Evolutionary conservation across 1,140 invertebrate species (phyloP), one percentile per base, ranked within the genome.

Genomic region (Drosophila subobscura): DNA sequence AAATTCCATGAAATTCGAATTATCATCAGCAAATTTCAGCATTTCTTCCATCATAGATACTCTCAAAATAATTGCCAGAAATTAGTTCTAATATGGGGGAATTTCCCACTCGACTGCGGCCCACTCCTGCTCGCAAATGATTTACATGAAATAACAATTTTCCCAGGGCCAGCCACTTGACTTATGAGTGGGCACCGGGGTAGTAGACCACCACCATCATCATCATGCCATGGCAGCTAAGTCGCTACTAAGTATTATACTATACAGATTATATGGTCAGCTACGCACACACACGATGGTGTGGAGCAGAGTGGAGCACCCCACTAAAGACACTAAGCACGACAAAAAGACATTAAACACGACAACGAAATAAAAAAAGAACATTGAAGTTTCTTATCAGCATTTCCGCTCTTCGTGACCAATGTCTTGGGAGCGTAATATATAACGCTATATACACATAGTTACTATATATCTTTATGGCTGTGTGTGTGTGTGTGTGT

Each of bases 341-440:
- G 89, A 83, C 83, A 90, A 90, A 90, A 90, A 86, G 88, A 90
- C 89, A 90, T 90, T 90, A 90, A 90, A 90, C 88, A 90, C 88
- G 88, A 88, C 88, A 90, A 88, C 79, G 88, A 81, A 88, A 90
- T 89, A 90, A 83, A 73, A 67, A 88, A 90, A 37, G 16, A 37
- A 90, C 80, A 90, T 89, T 89, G 80, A 80, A 79, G 74, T 85
- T 90, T 63, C 89, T 90, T 90, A 90, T 90, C 89, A 90, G 89
- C 84, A 90, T 72, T 90, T 90, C 89, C 89, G 89, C 77, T 86
- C 90, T 88, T 90, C 89, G 89, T 90, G 89, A 90, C 89, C 88
- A 90, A 90, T 90, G 89, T 90, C 88, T 90, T 51, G 68, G n/a
- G n/a, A n/a, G n/a, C n/a, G n/a, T 37, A 37, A 37, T 37, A 37